A percentile compares a stretch with the other conserved stretches of the same genome.
Evolutionary conservation across 2,797 vertebrate species (phyloP).

Genomic region (Merluccius polli): DNA sequence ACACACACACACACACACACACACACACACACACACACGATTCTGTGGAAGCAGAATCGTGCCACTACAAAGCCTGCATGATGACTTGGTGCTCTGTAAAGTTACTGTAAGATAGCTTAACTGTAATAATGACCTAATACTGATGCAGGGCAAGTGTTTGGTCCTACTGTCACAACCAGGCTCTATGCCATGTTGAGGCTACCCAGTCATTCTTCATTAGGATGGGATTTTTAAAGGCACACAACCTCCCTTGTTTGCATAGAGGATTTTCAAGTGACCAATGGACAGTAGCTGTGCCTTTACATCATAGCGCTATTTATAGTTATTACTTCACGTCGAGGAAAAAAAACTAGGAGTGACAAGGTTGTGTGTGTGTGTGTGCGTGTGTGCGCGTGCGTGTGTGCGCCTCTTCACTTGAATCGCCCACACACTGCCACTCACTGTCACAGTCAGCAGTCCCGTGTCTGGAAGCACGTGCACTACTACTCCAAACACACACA

Average conservation of each 20-base stretch:
- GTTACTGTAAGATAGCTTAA: background rate
- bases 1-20: too few relatives aligned
- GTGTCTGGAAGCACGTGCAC: slow-evolving; percentile 3
- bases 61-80: background rate
- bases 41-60: background rate
- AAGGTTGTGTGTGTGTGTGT: background rate
- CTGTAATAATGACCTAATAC: background rate
- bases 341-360: too few relatives aligned
- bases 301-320: background rate
- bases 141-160: background rate
- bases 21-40: too few relatives aligned
- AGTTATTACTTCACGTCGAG: background rate
- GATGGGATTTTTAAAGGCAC: background rate
- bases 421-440: slow-evolving; percentile 1
- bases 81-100: background rate
- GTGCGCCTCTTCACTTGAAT: background rate
- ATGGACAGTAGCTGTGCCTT: too few relatives aligned
- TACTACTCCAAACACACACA: too few relatives aligned
- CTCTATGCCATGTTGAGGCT: background rate
- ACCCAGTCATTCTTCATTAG: background rate
- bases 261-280: background rate
- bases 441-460: slow-evolving; percentile 8
- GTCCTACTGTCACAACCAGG: background rate
- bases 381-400: background rate
- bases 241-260: background rate